Conservation (phyloP, 2,888 invertebrate genomes). For the Augochlorella aurata region DNA sequence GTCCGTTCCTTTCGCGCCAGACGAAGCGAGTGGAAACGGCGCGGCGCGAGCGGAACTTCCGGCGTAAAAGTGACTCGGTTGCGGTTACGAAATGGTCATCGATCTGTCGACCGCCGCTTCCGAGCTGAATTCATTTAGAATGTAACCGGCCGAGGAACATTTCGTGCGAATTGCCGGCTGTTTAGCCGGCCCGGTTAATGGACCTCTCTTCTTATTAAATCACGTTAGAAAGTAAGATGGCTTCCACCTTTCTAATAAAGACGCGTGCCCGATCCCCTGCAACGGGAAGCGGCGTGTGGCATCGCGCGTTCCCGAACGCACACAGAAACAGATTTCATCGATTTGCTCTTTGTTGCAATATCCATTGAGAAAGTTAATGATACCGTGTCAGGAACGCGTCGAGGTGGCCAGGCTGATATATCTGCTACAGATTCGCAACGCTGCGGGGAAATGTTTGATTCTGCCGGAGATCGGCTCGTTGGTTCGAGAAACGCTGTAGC, state of each 20-base stretch:
- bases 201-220: conserved; percentile 37
- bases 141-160: conserved; percentile 25
- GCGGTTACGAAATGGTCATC: conserved; percentile 48
- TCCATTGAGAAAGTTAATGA: neutral
- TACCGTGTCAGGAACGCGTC: conserved; percentile 5
- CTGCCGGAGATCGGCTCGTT: neutral
- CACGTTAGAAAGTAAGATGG: conserved; percentile 55
- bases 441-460: neutral
- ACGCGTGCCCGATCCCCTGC: conserved; percentile 2
- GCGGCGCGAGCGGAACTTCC: conserved; percentile 57
- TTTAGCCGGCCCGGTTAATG: conserved; percentile 12
- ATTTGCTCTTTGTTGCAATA: neutral
- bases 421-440: neutral
- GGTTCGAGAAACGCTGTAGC: neutral
- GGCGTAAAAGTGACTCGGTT: conserved; percentile 49
- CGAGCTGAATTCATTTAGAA: conserved; percentile 32
- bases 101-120: conserved; percentile 42
- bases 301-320: conserved; percentile 19
- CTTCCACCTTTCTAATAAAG: conserved; percentile 62
- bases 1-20: conserved; percentile 3
- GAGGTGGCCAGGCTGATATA: too few relatives aligned
- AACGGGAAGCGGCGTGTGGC: neutral
- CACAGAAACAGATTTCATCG: conserved; percentile 10
- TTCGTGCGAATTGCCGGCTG: conserved; percentile 12
- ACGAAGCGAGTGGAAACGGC: conserved; percentile 11